These are phyloP conservation scores for Petrocephalus sullivani DNA, from an alignment of 2,797 vertebrate species.

Conservation along the genomic window DNA sequence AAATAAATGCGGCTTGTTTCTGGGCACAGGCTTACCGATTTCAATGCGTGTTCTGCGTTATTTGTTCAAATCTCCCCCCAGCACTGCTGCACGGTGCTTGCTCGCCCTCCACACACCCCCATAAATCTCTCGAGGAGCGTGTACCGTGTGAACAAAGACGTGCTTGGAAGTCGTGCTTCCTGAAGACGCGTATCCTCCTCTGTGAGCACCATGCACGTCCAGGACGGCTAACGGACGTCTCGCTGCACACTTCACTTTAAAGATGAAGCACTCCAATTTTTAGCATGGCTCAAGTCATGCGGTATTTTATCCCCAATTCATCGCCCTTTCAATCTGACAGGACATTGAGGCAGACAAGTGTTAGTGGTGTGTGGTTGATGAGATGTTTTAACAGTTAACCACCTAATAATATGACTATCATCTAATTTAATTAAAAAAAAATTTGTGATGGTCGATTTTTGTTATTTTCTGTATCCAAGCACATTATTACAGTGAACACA, in stretches of 20 bases:
- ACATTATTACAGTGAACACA: not conserved
- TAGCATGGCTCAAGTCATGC: not conserved
- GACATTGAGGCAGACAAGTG: not conserved
- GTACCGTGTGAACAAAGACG: not conserved
- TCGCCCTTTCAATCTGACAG: not conserved
- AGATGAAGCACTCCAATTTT: not conserved
- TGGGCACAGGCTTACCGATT: not conserved
- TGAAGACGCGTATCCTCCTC: not conserved
- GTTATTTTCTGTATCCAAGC: not conserved
- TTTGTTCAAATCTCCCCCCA: not conserved
- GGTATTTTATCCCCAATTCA: not conserved
- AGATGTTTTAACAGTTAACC: not conserved
- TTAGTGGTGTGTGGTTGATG: not conserved
- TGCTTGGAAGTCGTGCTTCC: not conserved
- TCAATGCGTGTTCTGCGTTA: not conserved
- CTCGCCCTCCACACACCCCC: not conserved
- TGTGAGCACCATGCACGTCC: not conserved
- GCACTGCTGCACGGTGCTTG: not conserved
- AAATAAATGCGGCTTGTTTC: slow-evolving; percentile 10
- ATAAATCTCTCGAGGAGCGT: not conserved
- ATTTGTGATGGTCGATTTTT: not conserved
- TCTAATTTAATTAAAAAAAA: not conserved
- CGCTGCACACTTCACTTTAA: not conserved
- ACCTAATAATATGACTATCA: not conserved
- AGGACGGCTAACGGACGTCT: not conserved